These are phyloP conservation scores for Erethizon dorsatum DNA, from an alignment of 2,797 vertebrate species.

Conservation along the genomic window DNA sequence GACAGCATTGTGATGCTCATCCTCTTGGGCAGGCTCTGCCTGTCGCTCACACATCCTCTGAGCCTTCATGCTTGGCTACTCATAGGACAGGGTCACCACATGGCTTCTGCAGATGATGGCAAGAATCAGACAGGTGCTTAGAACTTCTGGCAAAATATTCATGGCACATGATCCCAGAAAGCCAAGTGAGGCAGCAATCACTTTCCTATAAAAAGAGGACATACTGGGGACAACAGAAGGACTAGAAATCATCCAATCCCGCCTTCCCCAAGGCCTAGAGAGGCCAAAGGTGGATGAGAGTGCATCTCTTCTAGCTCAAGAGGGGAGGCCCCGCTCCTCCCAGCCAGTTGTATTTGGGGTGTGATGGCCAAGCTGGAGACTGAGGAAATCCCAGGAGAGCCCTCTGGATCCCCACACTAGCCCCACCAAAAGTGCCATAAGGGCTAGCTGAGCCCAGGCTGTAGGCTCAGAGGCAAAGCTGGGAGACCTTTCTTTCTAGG, in stretches of 20 bases:
- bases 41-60: rapidly evolving
- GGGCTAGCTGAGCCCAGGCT: not conserved
- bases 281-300: not conserved
- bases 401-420: rapidly evolving
- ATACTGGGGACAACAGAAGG: too few relatives aligned
- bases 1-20: rapidly evolving
- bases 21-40: rapidly evolving
- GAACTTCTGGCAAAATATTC: not conserved
- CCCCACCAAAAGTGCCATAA: not conserved
- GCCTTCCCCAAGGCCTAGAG: rapidly evolving
- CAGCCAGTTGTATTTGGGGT: rapidly evolving
- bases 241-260: not conserved
- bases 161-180: not conserved
- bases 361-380: not conserved
- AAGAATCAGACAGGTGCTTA: rapidly evolving
- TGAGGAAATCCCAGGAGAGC: rapidly evolving
- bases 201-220: not conserved
- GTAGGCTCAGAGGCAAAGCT: not conserved
- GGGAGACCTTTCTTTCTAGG: not conserved
- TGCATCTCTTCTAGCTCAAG: rapidly evolving
- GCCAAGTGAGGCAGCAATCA: rapidly evolving
- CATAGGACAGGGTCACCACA: not conserved
- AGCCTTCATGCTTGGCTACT: rapidly evolving
- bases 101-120: not conserved
- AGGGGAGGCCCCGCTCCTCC: rapidly evolving